These are phyloP conservation scores for Oxyscelio sp. DNA, from an alignment of 2,888 invertebrate genomes.

Conservation along the genomic window DNA sequence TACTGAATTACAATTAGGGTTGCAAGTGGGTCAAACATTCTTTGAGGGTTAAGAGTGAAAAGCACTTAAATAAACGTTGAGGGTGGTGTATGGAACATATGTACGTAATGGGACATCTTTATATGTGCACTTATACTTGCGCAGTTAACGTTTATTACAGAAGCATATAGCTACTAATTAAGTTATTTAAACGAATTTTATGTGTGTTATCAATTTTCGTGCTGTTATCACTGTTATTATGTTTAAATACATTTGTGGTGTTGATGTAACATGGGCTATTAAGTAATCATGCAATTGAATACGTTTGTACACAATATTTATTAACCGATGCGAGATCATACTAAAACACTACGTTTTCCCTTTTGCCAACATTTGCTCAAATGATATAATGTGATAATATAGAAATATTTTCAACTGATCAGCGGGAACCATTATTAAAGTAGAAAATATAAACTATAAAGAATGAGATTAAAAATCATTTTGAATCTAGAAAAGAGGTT, in stretches of 20 bases:
- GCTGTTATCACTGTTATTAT: slow-evolving; percentile 33
- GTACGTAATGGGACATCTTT: slow-evolving; percentile 44
- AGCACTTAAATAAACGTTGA: slow-evolving; percentile 70
- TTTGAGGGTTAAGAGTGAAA: slow-evolving; percentile 73
- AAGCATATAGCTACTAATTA: slow-evolving; percentile 35
- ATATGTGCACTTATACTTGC: slow-evolving; percentile 22
- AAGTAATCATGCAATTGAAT: too few relatives aligned
- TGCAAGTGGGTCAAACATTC: slow-evolving; percentile 70
- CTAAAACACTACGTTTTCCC: too few relatives aligned
- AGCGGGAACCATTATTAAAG: too few relatives aligned
- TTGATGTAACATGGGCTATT: too few relatives aligned
- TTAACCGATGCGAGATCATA: too few relatives aligned
- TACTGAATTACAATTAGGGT: slow-evolving; percentile 69
- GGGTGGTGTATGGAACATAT: slow-evolving; percentile 55
- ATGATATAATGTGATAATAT: too few relatives aligned
- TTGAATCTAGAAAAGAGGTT: too few relatives aligned
- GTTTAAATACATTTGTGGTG: slow-evolving; percentile 21
- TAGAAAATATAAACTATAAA: too few relatives aligned
- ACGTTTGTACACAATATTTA: too few relatives aligned
- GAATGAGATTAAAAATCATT: too few relatives aligned
- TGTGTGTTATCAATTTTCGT: slow-evolving; percentile 19
- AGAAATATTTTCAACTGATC: too few relatives aligned
- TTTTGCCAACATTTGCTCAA: too few relatives aligned
- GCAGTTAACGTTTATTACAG: slow-evolving; percentile 31
- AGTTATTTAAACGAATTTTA: slow-evolving; percentile 43